A percentile compares a stretch with the other conserved stretches of the same genome.
phyloP scores from a whole-genome alignment of 1,140 invertebrate genomes.

The Dreissena rostriformis region DNA sequence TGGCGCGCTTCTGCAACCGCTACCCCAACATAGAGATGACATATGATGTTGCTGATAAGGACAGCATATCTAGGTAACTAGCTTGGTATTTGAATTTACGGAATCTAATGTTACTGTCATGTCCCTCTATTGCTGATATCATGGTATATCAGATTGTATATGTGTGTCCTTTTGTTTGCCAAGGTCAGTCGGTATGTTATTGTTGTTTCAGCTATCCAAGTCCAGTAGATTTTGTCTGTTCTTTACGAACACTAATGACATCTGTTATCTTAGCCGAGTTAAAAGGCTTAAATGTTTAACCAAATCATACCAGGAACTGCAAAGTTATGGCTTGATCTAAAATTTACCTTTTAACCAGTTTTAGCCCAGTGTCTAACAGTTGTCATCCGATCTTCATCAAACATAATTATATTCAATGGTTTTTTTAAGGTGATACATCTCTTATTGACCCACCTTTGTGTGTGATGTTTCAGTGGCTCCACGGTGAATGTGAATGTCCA shows the following conservation, averaged over 20 bases:
- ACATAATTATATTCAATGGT: not conserved
- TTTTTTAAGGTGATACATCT: no score
- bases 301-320: not conserved
- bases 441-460: not conserved
- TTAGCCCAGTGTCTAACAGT: not conserved
- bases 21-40: slow-evolving; percentile 99
- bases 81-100: no score
- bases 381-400: not conserved
- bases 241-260: no score
- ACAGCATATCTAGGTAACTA: slow-evolving; percentile 84
- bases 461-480: slow-evolving; percentile 86
- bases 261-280: no score
- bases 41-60: slow-evolving; percentile 94
- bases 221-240: no score
- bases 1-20: slow-evolving; percentile 98
- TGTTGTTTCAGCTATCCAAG: no score
- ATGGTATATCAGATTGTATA: no score
- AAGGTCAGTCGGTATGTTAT: no score
- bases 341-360: not conserved
- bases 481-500: slow-evolving; percentile 94
- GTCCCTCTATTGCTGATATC: no score
- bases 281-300: not conserved
- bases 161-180: no score
- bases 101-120: no score
- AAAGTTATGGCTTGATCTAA: no score